Conservation (phyloP, 2,113 vertebrate species). For the Pituophis catenifer region DNA sequence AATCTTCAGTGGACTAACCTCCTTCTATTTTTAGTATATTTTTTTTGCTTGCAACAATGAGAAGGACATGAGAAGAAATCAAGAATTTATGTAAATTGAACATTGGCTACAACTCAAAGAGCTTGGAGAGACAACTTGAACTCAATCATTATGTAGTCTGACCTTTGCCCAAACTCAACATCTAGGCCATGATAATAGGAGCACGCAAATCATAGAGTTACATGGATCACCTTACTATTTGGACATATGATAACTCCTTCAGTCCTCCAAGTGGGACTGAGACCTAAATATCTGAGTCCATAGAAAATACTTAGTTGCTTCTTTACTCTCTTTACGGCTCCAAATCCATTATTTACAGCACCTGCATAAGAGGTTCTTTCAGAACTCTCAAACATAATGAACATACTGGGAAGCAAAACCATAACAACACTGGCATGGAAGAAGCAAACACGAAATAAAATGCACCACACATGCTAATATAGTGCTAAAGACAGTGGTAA, state of each 20-base stretch:
- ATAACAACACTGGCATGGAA: background rate
- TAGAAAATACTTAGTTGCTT: background rate
- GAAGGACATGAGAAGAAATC: background rate
- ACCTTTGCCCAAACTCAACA: background rate
- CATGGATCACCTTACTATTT: background rate
- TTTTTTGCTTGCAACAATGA: background rate
- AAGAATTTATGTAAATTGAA: background rate
- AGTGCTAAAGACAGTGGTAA: background rate
- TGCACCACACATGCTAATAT: background rate
- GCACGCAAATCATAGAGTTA: background rate
- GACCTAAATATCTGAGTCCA: background rate
- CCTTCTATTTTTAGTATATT: background rate
- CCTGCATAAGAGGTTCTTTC: background rate
- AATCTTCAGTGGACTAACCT: background rate
- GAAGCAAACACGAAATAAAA: background rate
- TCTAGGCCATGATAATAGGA: background rate
- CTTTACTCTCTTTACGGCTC: background rate
- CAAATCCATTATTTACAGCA: background rate
- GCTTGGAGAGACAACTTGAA: background rate
- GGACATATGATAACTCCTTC: background rate
- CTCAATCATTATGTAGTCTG: background rate
- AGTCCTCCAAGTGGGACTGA: background rate
- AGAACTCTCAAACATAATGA: background rate
- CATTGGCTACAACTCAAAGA: background rate
- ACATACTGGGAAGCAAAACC: background rate